Evolutionary conservation across 2,797 vertebrate species (phyloP).

Genomic region (Micropoecilia bifurca): DNA sequence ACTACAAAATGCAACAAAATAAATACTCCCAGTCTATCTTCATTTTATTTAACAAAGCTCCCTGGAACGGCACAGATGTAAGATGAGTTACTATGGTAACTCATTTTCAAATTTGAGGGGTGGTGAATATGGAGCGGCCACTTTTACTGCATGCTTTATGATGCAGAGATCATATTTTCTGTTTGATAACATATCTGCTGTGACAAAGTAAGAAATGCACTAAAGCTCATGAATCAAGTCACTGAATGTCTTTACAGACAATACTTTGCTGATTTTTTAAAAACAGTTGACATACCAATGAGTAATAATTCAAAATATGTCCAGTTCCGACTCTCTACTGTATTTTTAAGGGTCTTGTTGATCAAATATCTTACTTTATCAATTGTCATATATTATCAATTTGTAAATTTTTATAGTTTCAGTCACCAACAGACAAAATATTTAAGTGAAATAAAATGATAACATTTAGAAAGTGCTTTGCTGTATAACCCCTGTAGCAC

Average conservation of each 20-base stretch:
- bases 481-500: conserved; percentile 17
- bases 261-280: background rate
- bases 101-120: background rate
- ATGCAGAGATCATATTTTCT: background rate
- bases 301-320: background rate
- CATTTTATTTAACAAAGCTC: background rate
- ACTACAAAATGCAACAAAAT: background rate
- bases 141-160: background rate
- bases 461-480: background rate
- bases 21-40: background rate
- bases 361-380: conserved; percentile 28
- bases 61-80: background rate
- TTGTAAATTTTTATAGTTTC: conserved; percentile 11
- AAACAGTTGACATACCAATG: background rate
- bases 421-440: background rate
- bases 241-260: background rate
- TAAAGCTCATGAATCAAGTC: background rate
- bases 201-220: background rate
- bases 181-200: background rate
- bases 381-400: conserved; percentile 16
- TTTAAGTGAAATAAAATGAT: background rate
- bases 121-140: background rate
- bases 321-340: background rate
- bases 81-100: background rate
- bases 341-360: background rate